Conservation (phyloP, 2,113 vertebrate species). For the Chroicocephalus ridibundus region DNA sequence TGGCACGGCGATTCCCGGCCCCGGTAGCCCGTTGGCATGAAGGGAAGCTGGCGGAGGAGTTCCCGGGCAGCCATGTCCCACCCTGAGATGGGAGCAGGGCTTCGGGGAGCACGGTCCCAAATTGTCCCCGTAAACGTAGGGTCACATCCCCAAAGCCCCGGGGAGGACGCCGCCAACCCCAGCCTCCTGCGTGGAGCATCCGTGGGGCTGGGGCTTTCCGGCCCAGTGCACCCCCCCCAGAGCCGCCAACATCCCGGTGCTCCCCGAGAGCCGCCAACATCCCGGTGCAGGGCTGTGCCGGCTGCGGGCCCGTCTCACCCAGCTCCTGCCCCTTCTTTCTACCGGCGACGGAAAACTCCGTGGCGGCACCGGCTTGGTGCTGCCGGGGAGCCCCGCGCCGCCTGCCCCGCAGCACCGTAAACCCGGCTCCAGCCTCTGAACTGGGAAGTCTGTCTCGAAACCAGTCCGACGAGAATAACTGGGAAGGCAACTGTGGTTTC, state of each 20-base stretch:
- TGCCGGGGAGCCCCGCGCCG: not conserved
- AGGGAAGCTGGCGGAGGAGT: not conserved
- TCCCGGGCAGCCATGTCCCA: rapidly evolving
- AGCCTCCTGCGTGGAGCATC: rapidly evolving
- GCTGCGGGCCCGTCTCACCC: not conserved
- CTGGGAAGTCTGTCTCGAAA: constrained; percentile 51
- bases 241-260: no score
- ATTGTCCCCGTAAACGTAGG: not conserved
- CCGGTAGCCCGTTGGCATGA: rapidly evolving
- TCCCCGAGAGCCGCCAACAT: not conserved
- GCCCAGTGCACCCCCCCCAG: not conserved
- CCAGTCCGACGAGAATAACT: constrained; percentile 62
- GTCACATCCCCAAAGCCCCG: not conserved
- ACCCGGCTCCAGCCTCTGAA: not conserved
- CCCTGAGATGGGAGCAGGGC: not conserved
- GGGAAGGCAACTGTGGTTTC: constrained; percentile 61
- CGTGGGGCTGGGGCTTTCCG: not conserved
- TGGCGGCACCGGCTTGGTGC: rapidly evolving
- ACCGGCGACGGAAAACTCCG: rapidly evolving
- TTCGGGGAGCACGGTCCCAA: rapidly evolving
- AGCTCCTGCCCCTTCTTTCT: not conserved
- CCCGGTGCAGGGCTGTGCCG: not conserved
- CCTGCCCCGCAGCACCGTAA: not conserved
- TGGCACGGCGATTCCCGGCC: rapidly evolving
- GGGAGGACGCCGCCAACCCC: not conserved